Evolutionary conservation across 2,113 vertebrate genomes (phyloP).

Genomic region (Apodemus speciosus): DNA sequence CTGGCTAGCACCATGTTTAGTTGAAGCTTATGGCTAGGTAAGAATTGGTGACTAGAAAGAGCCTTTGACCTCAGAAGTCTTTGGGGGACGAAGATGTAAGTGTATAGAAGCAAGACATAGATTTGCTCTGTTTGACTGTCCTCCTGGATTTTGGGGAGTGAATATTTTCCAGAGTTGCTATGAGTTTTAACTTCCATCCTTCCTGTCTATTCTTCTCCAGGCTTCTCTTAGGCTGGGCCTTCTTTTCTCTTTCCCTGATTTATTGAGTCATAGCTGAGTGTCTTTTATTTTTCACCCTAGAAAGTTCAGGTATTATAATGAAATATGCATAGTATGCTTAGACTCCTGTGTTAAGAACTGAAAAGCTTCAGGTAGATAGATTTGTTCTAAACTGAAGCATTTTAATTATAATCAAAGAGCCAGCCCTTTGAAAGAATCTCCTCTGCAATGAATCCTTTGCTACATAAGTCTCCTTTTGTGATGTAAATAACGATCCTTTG

Average conservation of each 20-base stretch:
- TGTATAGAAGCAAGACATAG: not conserved
- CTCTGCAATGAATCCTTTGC: conserved; percentile 21
- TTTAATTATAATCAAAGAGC: conserved; percentile 20
- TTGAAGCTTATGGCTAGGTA: not conserved
- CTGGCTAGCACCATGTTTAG: not conserved
- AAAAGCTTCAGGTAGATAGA: conserved; percentile 16
- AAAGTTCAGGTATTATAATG: conserved; percentile 37
- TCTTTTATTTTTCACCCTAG: not conserved
- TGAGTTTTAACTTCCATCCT: not conserved
- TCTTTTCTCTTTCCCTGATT: conserved; percentile 24
- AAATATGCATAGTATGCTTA: not conserved
- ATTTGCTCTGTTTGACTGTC: not conserved
- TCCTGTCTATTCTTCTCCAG: not conserved
- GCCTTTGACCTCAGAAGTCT: not conserved
- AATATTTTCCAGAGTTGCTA: conserved; percentile 10
- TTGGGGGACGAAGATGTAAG: not conserved
- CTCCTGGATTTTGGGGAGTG: not conserved
- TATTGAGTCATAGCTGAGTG: conserved; percentile 8
- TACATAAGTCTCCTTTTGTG: conserved; percentile 48
- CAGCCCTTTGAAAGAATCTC: not conserved
- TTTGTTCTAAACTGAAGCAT: conserved; percentile 1
- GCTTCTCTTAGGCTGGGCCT: not conserved
- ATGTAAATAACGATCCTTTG: conserved; percentile 31
- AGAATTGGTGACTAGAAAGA: not conserved
- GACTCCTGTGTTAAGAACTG: not conserved